A percentile compares a stretch with the other conserved stretches of the same genome.
phyloP scores from a whole-genome alignment of 2,888 invertebrate genomes.

The Anagyrus pseudococci region DNA sequence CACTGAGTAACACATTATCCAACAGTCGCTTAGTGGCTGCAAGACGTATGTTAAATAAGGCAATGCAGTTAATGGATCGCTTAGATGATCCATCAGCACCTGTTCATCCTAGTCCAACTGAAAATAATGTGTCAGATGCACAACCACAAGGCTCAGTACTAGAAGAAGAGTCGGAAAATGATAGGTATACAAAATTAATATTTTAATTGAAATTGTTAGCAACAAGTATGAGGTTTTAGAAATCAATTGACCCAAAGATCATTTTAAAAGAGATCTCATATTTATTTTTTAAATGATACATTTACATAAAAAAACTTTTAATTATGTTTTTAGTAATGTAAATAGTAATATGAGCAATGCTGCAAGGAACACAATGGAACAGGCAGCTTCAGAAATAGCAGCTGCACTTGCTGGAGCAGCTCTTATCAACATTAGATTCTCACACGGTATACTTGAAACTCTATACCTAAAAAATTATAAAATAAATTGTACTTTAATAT shows the following conservation, averaged over 20 bases:
- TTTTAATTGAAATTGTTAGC: neutral
- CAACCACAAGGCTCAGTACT: constrained; percentile 25
- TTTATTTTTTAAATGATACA: neutral
- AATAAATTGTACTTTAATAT: neutral
- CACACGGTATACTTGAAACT: constrained; percentile 42
- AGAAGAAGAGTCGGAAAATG: constrained; percentile 43
- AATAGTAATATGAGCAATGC: constrained; percentile 42
- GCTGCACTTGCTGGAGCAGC: constrained; percentile 57
- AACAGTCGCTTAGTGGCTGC: constrained; percentile 65
- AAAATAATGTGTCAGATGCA: constrained; percentile 46
- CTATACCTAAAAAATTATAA: neutral
- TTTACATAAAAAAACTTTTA: neutral
- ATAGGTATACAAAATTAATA: constrained; percentile 37
- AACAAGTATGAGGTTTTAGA: neutral
- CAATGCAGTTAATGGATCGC: constrained; percentile 61
- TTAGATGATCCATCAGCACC: constrained; percentile 59
- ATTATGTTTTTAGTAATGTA: constrained; percentile 28
- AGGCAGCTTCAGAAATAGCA: constrained; percentile 55
- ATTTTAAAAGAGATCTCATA: neutral
- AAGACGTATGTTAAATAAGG: constrained; percentile 63
- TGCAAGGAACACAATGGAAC: constrained; percentile 44
- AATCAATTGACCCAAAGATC: neutral
- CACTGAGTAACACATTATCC: constrained; percentile 64
- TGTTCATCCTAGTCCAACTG: constrained; percentile 40
- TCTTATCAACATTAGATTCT: constrained; percentile 46